These are phyloP conservation scores for Protula sp. DNA, from an alignment of 2,888 invertebrate genomes.

Conservation along the genomic window DNA sequence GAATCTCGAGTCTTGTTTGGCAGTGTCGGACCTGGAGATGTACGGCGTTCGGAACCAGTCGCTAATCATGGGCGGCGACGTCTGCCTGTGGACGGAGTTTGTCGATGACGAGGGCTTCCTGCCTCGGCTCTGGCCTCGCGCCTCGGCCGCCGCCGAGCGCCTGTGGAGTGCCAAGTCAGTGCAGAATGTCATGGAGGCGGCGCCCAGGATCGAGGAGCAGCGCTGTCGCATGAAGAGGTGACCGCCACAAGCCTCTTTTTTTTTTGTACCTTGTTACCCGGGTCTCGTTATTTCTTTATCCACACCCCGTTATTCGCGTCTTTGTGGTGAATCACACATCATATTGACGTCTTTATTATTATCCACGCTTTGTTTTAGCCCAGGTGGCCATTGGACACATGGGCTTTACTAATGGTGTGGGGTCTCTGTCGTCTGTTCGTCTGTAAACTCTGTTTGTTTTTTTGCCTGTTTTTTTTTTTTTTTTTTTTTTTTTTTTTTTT, in stretches of 20 bases:
- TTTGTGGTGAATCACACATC: too few relatives aligned
- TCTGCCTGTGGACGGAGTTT: constrained; percentile 87
- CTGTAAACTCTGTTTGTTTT: too few relatives aligned
- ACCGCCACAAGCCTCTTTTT: not conserved
- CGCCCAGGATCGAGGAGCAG: constrained; percentile 64
- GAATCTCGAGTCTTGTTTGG: too few relatives aligned
- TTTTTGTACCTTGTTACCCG: not conserved
- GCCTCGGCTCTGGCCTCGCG: constrained; percentile 62
- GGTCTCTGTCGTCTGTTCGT: too few relatives aligned
- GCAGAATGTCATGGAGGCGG: constrained; percentile 56
- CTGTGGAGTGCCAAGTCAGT: constrained; percentile 63
- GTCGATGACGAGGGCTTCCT: constrained; percentile 61
- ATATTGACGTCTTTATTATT: too few relatives aligned
- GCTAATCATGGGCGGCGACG: constrained; percentile 76
- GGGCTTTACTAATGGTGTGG: too few relatives aligned
- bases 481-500: too few relatives aligned
- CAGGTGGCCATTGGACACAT: too few relatives aligned
- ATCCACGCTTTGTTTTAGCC: too few relatives aligned
- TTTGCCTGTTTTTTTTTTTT: too few relatives aligned
- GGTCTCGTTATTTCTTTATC: not conserved
- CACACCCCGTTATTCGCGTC: too few relatives aligned
- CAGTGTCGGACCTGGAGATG: constrained; percentile 16
- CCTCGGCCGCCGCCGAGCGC: constrained; percentile 78
- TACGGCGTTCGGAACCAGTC: constrained; percentile 19
- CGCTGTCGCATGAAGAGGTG: constrained; percentile 64